Conservation (phyloP, 2,113 vertebrate species). For the Gymnarchus niloticus region DNA sequence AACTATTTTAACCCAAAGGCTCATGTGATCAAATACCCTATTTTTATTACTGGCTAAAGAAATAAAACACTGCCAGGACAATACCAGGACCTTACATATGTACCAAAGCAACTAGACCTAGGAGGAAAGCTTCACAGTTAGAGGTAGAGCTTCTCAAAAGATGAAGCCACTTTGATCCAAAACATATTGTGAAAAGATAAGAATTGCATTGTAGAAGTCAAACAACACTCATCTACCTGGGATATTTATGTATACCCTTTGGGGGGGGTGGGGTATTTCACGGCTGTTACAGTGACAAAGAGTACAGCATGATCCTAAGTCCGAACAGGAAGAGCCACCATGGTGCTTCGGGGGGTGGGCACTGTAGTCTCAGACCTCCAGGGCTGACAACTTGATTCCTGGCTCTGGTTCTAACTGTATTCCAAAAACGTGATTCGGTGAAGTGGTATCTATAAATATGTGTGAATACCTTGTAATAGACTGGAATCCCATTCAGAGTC, state of each 20-base stretch:
- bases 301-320: background rate
- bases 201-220: background rate
- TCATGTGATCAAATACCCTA: background rate
- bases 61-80: background rate
- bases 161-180: background rate
- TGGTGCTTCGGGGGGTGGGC: background rate
- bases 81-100: background rate
- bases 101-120: background rate
- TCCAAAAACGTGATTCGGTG: background rate
- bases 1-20: background rate
- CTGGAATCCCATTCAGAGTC: background rate
- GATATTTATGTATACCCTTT: background rate
- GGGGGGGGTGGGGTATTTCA: background rate
- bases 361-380: background rate
- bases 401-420: background rate
- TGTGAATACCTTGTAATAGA: background rate
- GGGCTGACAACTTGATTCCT: background rate
- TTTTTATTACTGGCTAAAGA: background rate
- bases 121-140: background rate
- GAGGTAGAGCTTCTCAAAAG: background rate
- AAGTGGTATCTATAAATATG: too few species aligned
- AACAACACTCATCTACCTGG: background rate
- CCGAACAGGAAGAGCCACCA: background rate
- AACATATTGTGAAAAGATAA: background rate
- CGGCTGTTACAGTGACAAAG: background rate